Conservation (phyloP, 1,140 invertebrate species). For the Bombyx mandarina region DNA sequence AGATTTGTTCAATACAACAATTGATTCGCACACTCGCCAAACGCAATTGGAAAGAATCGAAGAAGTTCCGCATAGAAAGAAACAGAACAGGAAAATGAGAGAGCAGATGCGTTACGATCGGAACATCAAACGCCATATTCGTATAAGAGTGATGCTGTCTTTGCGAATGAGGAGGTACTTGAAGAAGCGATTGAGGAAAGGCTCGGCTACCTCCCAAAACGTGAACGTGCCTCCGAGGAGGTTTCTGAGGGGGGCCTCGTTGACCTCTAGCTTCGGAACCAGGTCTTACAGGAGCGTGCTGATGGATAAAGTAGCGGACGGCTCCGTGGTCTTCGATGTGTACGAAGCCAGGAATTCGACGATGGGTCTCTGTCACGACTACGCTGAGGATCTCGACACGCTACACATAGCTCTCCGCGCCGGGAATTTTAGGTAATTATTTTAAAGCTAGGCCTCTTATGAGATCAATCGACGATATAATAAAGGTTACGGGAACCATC, state of each 20-base stretch:
- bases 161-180: constrained; percentile 61
- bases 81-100: constrained; percentile 43
- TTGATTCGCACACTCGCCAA: constrained; percentile 24
- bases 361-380: constrained; percentile 61
- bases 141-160: constrained; percentile 66
- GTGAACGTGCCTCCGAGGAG: constrained; percentile 30
- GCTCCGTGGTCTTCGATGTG: constrained; percentile 57
- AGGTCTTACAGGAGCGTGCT: constrained; percentile 55
- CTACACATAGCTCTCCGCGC: constrained; percentile 58
- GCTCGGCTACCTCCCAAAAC: constrained; percentile 14
- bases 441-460: constrained; percentile 2
- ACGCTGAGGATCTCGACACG: constrained; percentile 57
- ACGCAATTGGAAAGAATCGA: constrained; percentile 38
- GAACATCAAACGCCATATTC: constrained; percentile 64
- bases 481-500: no score
- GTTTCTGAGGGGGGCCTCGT: constrained; percentile 33
- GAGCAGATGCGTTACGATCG: constrained; percentile 64
- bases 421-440: constrained; percentile 62
- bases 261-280: constrained; percentile 50
- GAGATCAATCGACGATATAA: no score
- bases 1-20: constrained; percentile 40
- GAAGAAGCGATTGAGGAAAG: constrained; percentile 45
- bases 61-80: constrained; percentile 44
- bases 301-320: constrained; percentile 51
- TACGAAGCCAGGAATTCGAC: constrained; percentile 63